A percentile compares a stretch with the other conserved stretches of the same genome.
phyloP scores from a whole-genome alignment of 2,113 vertebrate species.

The Callochromis pleurospilus region DNA sequence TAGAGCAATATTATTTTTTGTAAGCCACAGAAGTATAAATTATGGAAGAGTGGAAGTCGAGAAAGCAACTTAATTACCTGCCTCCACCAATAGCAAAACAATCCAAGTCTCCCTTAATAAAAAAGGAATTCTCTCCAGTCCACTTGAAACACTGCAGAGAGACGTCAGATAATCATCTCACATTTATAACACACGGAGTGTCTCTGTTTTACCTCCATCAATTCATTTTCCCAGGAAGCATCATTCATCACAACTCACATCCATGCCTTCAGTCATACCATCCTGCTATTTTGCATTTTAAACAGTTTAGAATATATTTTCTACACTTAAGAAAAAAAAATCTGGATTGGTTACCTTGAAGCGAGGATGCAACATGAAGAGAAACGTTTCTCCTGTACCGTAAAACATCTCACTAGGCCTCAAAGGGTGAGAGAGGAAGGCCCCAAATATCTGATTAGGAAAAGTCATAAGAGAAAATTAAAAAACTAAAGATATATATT shows the following conservation, averaged over 20 bases:
- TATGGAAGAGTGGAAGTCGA: not conserved
- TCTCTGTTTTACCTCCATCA: not conserved
- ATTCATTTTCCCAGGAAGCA: not conserved
- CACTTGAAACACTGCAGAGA: slow-evolving; percentile 71
- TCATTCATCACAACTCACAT: not conserved
- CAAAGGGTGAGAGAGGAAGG: slow-evolving; percentile 74
- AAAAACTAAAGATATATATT: not conserved
- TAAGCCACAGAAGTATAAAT: not conserved
- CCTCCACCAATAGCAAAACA: slow-evolving; percentile 77
- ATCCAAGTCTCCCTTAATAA: slow-evolving; percentile 78
- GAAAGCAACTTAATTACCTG: slow-evolving; percentile 52
- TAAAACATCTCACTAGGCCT: slow-evolving; percentile 72
- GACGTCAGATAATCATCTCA: not conserved
- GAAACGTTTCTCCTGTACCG: slow-evolving; percentile 76
- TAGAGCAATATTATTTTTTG: not conserved
- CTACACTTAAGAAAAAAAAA: not conserved
- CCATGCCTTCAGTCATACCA: not conserved
- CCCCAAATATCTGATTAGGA: slow-evolving; percentile 66
- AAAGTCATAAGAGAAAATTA: not conserved
- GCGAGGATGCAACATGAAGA: slow-evolving; percentile 74
- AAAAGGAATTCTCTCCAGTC: slow-evolving; percentile 80
- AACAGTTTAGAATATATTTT: not conserved
- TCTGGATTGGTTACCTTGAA: slow-evolving; percentile 65
- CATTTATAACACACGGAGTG: not conserved
- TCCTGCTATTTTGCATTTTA: not conserved